phyloP scores from a whole-genome alignment of 2,888 invertebrate genomes.

The Halictus quadricinctus region DNA sequence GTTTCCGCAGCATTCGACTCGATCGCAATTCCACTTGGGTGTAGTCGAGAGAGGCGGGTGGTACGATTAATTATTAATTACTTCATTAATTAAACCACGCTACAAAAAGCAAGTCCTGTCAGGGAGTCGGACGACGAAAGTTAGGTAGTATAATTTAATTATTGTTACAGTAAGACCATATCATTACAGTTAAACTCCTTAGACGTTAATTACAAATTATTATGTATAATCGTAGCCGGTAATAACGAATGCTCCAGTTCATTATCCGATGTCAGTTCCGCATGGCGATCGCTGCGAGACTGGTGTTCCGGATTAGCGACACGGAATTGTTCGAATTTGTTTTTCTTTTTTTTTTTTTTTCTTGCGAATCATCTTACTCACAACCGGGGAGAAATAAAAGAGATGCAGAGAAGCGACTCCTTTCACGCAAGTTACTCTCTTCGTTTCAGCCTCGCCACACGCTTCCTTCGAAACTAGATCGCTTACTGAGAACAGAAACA shows the following conservation, averaged over 20 bases:
- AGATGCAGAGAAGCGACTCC: constrained; percentile 33
- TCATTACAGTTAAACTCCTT: constrained; percentile 75
- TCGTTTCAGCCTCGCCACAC: neutral
- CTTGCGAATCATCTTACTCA: constrained; percentile 52
- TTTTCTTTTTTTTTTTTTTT: constrained; percentile 23
- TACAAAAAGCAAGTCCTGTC: constrained; percentile 38
- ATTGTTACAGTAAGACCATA: constrained; percentile 77
- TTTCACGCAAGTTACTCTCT: constrained; percentile 5
- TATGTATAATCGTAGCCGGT: constrained; percentile 69
- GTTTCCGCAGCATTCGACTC: neutral
- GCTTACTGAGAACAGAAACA: neutral
- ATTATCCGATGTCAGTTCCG: constrained; percentile 62
- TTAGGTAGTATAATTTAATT: constrained; percentile 75
- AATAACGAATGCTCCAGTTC: constrained; percentile 65
- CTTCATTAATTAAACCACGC: constrained; percentile 51
- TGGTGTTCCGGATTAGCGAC: constrained; percentile 59
- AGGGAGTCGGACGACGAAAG: constrained; percentile 48
- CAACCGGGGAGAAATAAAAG: constrained; percentile 46
- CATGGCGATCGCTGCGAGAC: constrained; percentile 62
- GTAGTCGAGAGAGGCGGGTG: neutral
- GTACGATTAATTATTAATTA: constrained; percentile 52
- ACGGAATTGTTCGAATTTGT: constrained; percentile 58
- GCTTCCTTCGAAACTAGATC: neutral
- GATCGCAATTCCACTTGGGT: neutral
- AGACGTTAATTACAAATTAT: constrained; percentile 73